Evolutionary conservation across 1,140 invertebrate species (phyloP), one percentile per base, ranked within the genome.

Genomic region (Drosophila pachea): DNA sequence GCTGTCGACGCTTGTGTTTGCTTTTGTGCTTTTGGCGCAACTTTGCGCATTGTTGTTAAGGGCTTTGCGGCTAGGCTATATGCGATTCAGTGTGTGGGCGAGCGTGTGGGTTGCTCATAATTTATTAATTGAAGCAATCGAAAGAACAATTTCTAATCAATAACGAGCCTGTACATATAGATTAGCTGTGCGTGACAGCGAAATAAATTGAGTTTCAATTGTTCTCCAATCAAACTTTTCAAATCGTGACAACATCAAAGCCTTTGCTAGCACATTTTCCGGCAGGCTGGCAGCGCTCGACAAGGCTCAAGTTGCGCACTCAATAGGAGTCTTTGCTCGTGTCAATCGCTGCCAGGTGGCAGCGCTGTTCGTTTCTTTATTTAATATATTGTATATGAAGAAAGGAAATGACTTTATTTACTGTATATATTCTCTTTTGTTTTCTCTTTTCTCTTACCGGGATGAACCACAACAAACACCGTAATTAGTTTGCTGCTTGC

Each of bases 31-130:
- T 45, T 45, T 56, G 33, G 22, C 48, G 63, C 12, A 50, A 43
- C 36, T 61, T 50, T 38, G 22, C n/a, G 29, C 50, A 40, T 52
- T 42, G n/a, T n/a, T n/a, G n/a, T n/a, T n/a, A n/a, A n/a, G 43
- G n/a, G 22, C 22, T 22, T 4, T 35, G 49, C 4, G 49, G 49
- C 5, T 35, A 52, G 22, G 9, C 4, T 29, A n/a, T 29, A 35
- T 52, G 7, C 29, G 32, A n/a, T 2, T 6, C 11, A 9, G 11
- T 32, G 7, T 33, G n/a, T 35, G 22, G 22, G 22, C 22, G 22
- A 22, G 22, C 22, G 22, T 3, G 22, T 22, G 22, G 22, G 14
- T 14, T 52, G 12, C 45, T n/a, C 16, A 16, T 52, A 35, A 52
- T 16, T 52, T 9, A 52, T 52, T 52, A 11, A 50, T 50, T 35